Base-by-base conservation (phyloP, 2,797 vertebrate species). In the Chelonia mydas region DNA sequence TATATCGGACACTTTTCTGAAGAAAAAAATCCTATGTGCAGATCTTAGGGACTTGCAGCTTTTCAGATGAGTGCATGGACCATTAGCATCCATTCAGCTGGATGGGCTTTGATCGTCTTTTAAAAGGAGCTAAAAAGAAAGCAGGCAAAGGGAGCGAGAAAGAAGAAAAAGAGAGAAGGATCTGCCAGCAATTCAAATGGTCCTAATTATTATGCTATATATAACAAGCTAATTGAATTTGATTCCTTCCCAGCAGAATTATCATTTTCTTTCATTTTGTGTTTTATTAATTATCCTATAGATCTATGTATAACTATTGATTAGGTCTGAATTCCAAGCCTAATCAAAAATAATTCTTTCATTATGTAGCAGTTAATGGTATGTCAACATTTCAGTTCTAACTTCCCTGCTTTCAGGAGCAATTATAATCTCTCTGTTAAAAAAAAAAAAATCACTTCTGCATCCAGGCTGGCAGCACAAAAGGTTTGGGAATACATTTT, bases 191-290 rank as follows among this genome's bases (percentile, higher is more conserved):
- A 98, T 97, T 98, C 98, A 98, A 99, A 98, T 97, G 97, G 91
- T 91, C 97, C 98, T 98, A 98, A 98, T 98, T 97, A 98, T 98
- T 97, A 96, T 97, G 96, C 96, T 95, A 96, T 97, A 98, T 98
- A 98, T 98, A 98, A 98, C 98, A 98, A 98, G 88, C 97, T 98
- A 98, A 99, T 98, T 99, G 98, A 98, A 98, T 98, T 98, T 94
- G 98, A 98, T 98, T 98, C 98, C 98, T 98, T 98, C 98, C 98
- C 98, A 98, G 98, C 98, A 98, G 98, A 97, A 98, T 97, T 98
- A 98, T 98, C 98, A 97, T 98, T 98, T 98, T 98, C 98, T 98
- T 98, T 97, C 87, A 97, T 96, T 97, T 88, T 90, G 90, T 84
- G 94, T 94, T 97, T 96, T 90, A 90, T 74, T 92, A 57, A 91